Percentiles rank a stretch among this genome's conserved stretches.
Conservation (phyloP, 2,888 invertebrate genomes). For the Thysanoteuthis rhombus region DNA sequence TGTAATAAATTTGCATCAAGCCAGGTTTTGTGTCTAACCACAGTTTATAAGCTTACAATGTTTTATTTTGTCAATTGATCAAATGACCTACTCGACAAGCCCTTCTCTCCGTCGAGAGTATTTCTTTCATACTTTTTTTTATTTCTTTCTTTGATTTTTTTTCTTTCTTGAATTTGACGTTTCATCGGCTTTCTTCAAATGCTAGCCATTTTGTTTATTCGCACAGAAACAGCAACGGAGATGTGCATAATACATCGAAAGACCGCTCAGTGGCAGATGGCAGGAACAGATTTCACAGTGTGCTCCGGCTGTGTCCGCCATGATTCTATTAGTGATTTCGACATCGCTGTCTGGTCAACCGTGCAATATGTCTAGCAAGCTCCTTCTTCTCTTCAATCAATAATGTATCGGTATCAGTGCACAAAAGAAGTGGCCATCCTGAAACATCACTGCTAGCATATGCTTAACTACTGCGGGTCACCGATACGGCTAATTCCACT, state of each 20-base stretch:
- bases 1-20: no score
- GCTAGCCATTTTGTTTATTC: neutral
- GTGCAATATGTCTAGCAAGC: neutral
- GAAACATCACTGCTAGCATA: neutral
- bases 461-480: neutral
- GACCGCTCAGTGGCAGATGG: neutral
- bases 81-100: no score
- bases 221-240: neutral
- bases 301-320: neutral
- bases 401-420: neutral
- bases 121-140: no score
- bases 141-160: no score
- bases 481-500: slow-evolving; percentile 12
- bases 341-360: neutral
- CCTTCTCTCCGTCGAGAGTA: no score
- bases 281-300: neutral
- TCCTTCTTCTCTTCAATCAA: neutral
- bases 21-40: no score
- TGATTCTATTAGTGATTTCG: neutral
- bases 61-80: no score
- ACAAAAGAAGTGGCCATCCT: neutral
- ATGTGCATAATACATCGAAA: neutral
- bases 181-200: neutral
- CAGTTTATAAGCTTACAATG: no score
- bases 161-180: neutral